phyloP scores from a whole-genome alignment of 2,888 invertebrate genomes.

The Macrophya alboannulata region DNA sequence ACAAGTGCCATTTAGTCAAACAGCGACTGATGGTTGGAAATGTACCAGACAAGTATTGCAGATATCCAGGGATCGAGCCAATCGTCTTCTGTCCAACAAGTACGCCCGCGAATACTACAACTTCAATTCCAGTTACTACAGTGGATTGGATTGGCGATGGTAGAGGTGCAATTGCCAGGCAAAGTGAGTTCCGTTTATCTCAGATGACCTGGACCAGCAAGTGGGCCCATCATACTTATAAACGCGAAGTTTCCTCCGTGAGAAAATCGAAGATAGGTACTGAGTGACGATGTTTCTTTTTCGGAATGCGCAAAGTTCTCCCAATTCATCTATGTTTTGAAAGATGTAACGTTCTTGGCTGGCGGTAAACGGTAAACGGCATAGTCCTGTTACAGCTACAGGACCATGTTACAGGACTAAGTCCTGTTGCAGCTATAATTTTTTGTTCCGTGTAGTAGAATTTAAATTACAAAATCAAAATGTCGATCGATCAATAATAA shows the following conservation, averaged over 20 bases:
- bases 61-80: neutral
- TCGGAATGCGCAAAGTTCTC: neutral
- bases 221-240: neutral
- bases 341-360: too few species aligned
- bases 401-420: too few species aligned
- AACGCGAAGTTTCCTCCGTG: neutral
- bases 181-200: conserved; percentile 64
- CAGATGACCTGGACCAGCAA: neutral
- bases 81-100: conserved; percentile 2
- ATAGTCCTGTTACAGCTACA: too few species aligned
- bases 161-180: conserved; percentile 61
- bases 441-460: too few species aligned
- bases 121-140: neutral
- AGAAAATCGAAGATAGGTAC: neutral
- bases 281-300: neutral
- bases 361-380: too few species aligned
- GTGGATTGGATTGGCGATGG: neutral
- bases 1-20: conserved; percentile 66
- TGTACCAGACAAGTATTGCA: conserved; percentile 58
- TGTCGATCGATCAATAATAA: too few species aligned
- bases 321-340: neutral
- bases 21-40: conserved; percentile 67
- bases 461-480: too few species aligned
- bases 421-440: too few species aligned
- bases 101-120: neutral